phyloP scores from a whole-genome alignment of 2,113 vertebrate species.

The Ictalurus furcatus region DNA sequence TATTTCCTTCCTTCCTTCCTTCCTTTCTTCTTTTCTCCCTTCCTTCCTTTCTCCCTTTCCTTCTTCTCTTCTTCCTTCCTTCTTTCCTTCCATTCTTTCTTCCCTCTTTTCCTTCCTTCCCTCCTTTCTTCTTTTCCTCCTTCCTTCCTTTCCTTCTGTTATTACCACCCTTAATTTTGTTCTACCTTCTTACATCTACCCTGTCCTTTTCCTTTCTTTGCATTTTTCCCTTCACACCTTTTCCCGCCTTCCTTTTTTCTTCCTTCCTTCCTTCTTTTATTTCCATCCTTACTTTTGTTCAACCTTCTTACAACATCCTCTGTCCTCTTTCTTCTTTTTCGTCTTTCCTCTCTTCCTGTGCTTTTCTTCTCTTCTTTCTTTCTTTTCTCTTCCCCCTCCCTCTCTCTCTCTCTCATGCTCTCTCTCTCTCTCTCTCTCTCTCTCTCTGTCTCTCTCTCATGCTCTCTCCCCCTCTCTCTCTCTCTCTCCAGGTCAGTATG shows the following conservation, averaged over 20 bases:
- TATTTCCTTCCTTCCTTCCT: not conserved
- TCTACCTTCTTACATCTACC: not conserved
- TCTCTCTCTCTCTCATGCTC: not conserved
- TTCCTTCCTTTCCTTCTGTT: not conserved
- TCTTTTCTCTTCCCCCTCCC: not conserved
- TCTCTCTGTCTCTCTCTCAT: not conserved
- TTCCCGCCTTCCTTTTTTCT: not conserved
- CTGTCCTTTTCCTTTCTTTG: not conserved
- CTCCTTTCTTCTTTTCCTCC: not conserved
- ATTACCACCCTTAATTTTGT: not conserved
- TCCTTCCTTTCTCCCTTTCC: not conserved
- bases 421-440: not conserved
- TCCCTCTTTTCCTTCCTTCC: not conserved
- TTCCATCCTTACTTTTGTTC: not conserved
- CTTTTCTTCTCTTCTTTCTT: not conserved
- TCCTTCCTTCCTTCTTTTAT: not conserved
- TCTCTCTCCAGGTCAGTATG: constrained; percentile 80
- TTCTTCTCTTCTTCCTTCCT: not conserved
- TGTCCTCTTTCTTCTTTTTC: not conserved
- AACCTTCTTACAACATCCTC: not conserved
- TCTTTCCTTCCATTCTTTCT: too few relatives aligned
- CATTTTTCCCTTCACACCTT: not conserved
- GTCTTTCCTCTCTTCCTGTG: not conserved
- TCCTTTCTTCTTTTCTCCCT: not conserved
- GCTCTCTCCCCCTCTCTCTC: not conserved